Percentiles rank a stretch among this genome's conserved stretches.
These are phyloP conservation scores for Malacosoma neustria DNA, from an alignment of 2,888 invertebrate genomes.

Conservation along the genomic window DNA sequence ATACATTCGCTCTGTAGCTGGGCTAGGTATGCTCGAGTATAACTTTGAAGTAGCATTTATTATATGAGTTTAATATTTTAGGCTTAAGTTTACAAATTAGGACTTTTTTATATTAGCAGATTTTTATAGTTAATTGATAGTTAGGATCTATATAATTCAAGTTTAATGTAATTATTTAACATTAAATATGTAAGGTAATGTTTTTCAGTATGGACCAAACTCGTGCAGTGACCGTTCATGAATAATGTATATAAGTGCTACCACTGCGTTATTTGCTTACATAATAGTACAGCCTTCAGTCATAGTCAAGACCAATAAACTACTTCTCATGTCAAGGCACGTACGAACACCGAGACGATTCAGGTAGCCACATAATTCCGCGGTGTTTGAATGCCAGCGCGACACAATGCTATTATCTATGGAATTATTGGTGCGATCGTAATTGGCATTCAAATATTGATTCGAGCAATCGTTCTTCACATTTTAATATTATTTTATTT, in stretches of 20 bases:
- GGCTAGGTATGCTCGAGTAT: too few species aligned
- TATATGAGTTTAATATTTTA: too few species aligned
- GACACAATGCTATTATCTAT: background rate
- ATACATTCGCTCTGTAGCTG: too few species aligned
- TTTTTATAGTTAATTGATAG: too few species aligned
- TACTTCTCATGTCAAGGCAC: slow-evolving; percentile 57
- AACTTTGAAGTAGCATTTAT: too few species aligned
- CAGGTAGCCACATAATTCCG: slow-evolving; percentile 47
- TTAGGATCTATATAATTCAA: slow-evolving; percentile 4
- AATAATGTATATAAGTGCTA: slow-evolving; percentile 45
- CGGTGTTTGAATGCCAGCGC: slow-evolving; percentile 21
- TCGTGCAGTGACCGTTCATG: slow-evolving; percentile 49
- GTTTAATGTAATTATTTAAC: slow-evolving; percentile 20
- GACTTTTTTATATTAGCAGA: too few species aligned
- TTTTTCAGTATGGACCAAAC: slow-evolving; percentile 26
- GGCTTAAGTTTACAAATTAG: too few species aligned
- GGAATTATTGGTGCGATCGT: background rate
- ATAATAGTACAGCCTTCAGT: slow-evolving; percentile 43
- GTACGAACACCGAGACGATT: slow-evolving; percentile 39
- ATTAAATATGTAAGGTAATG: slow-evolving; percentile 21
- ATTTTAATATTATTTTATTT: too few species aligned
- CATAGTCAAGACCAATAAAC: slow-evolving; percentile 47
- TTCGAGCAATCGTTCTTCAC: too few species aligned
- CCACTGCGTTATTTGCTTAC: slow-evolving; percentile 58
- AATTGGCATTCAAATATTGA: background rate